Evolutionary conservation across 2,888 invertebrate genomes (phyloP).

Genomic region (Drosophila ustulata): DNA sequence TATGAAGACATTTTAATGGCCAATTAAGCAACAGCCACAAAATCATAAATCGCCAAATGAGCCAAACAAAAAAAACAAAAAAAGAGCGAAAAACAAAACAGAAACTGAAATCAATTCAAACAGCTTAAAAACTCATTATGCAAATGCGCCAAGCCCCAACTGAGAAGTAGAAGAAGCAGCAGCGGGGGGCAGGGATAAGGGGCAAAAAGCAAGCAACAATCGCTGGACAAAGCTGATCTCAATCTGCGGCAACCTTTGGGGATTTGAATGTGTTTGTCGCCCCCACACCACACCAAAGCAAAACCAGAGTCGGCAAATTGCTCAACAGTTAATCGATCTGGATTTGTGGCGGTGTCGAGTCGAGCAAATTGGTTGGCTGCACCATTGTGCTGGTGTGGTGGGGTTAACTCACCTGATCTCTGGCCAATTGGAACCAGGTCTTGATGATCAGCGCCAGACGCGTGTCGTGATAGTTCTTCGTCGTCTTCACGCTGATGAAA

Average conservation of each 20-base stretch:
- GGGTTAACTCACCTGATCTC: conserved; percentile 90
- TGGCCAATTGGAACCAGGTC: conserved; percentile 98
- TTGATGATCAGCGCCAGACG: conserved; percentile 94
- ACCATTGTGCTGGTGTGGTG: not conserved
- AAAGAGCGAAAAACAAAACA: conserved; percentile 16
- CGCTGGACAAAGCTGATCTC: conserved; percentile 35
- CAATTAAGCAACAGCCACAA: conserved; percentile 70
- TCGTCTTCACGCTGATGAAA: conserved; percentile 98
- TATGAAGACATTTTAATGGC: conserved; percentile 81
- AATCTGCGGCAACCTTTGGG: conserved; percentile 60
- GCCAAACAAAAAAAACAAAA: conserved; percentile 25
- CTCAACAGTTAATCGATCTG: conserved; percentile 47
- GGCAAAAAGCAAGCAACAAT: conserved; percentile 7
- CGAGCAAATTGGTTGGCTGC: conserved; percentile 36
- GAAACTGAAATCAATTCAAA: conserved; percentile 69
- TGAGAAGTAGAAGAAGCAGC: not conserved
- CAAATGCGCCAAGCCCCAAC: conserved; percentile 63
- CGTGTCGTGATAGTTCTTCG: conserved; percentile 93
- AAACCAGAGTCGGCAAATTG: conserved; percentile 50
- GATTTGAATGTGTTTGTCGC: conserved; percentile 43
- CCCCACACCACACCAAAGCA: conserved; percentile 56
- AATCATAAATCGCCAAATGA: conserved; percentile 71
- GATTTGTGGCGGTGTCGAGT: conserved; percentile 22
- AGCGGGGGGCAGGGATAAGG: not conserved
- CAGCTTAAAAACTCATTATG: conserved; percentile 81